Conservation (phyloP, 2,888 invertebrate species). For the Scelioninae gen. 2 region DNA sequence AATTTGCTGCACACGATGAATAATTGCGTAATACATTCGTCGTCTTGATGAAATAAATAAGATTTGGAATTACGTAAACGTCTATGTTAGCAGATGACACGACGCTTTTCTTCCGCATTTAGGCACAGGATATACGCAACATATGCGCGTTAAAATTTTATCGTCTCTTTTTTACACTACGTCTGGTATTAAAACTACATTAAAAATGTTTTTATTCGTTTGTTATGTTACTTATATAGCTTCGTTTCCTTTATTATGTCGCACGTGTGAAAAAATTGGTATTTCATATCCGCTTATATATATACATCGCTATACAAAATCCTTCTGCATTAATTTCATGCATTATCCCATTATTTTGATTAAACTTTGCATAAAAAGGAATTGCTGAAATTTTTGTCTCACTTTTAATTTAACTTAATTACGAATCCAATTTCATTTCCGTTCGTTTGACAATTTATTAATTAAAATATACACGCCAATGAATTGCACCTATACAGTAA, state of each 20-base stretch:
- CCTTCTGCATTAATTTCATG: neutral
- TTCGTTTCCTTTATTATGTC: slow-evolving; percentile 40
- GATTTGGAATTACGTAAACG: slow-evolving; percentile 38
- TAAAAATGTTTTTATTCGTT: slow-evolving; percentile 48
- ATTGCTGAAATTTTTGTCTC: too few species aligned
- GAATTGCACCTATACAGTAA: too few species aligned
- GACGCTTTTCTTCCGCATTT: slow-evolving; percentile 52
- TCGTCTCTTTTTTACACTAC: slow-evolving; percentile 36
- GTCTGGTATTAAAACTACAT: slow-evolving; percentile 24
- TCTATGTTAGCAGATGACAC: slow-evolving; percentile 37
- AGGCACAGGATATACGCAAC: slow-evolving; percentile 39
- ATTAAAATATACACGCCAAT: too few species aligned
- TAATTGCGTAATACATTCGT: too few species aligned
- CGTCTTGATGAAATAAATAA: slow-evolving; percentile 28
- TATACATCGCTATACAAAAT: slow-evolving; percentile 1
- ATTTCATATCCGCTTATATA: slow-evolving; percentile 28
- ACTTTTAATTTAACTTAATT: too few species aligned
- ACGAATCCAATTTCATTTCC: too few species aligned
- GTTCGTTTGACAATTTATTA: too few species aligned
- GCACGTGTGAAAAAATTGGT: slow-evolving; percentile 35
- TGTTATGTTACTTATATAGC: slow-evolving; percentile 19
- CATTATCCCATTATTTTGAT: too few species aligned
- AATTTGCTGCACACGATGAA: too few species aligned
- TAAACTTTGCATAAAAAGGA: too few species aligned
- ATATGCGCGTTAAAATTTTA: slow-evolving; percentile 47